Percentiles rank a stretch among this genome's conserved stretches.
phyloP scores from a whole-genome alignment of 2,113 vertebrate species.

The Scomber japonicus region DNA sequence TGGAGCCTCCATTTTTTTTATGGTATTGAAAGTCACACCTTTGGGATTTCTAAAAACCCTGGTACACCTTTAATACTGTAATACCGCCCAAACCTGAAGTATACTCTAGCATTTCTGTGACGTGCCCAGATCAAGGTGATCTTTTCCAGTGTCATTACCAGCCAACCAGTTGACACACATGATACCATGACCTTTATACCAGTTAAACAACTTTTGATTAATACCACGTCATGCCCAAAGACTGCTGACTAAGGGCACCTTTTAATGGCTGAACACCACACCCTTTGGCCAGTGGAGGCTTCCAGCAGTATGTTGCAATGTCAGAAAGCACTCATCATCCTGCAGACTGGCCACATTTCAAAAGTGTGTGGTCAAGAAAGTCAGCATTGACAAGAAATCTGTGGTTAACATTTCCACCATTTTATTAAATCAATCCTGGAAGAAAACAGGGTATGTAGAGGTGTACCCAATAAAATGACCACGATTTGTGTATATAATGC shows the following conservation, averaged over 20 bases:
- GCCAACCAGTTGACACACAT: no score
- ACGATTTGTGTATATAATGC: background rate
- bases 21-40: no score
- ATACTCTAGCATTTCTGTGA: no score
- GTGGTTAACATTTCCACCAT: background rate
- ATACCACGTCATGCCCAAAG: background rate
- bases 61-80: no score
- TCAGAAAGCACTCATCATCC: background rate
- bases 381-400: background rate
- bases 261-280: background rate
- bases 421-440: slow-evolving; percentile 4
- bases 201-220: background rate
- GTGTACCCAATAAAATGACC: no score
- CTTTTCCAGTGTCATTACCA: no score
- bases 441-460: background rate
- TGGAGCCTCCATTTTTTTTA: no score
- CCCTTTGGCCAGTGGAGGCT: background rate
- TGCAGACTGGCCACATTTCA: background rate
- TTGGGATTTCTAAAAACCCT: no score
- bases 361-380: background rate
- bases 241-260: background rate
- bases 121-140: no score
- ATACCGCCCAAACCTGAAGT: no score
- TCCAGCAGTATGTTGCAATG: background rate
- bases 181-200: no score